Base-by-base conservation (phyloP, 2,888 invertebrate species). In the Kuschelorhynchus macadamiae region DNA sequence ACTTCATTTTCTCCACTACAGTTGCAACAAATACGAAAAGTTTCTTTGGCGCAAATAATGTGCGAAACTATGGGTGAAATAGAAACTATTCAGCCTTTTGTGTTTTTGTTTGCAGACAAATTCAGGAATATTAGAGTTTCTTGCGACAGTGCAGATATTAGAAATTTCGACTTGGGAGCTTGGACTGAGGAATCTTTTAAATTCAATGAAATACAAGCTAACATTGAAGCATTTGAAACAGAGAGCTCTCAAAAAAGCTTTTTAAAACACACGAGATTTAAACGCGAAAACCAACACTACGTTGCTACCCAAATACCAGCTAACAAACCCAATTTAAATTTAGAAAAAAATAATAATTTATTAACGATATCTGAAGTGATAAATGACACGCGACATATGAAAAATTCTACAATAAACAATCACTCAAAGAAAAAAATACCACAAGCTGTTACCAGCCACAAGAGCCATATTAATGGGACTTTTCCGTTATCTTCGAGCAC, bases 1-100 rank as follows among this genome's bases (percentile, higher is more conserved):
- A 92, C 88, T 21, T 91, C 92, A 0, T 92, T 94, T 77, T 93
- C 92, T 0, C 89, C 90, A 1, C 88, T 90, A 0, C 94, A 95
- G 79, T 81, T 95, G 1, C 89, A 91, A 73, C 91, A 92, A 73
- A 87, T 94, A 42, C 85, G 92, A 30, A 86, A 89, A 53, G 87
- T 91, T 12, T 90, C 91, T 0, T 84, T 94, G 42, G 89, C 94
- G 0, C 90, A 93, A 78, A 86, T 94, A 1, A 83, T 92, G 5
- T 92, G 92, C 77, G 86, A 88, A 50, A 91, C 90, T 0, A 84
- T 90, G 75, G 89, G 86, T 73, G 87, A 86, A 32, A 88, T 92
- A 39, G 88, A 89, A 70, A 90, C 86, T 14, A 84, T 92, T 36
- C 92, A 92, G 79, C 91, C 91, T 0, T 91, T 91, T 74, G 90